phyloP scores from a whole-genome alignment of 2,888 invertebrate species.

The Leptopilina myrica region DNA sequence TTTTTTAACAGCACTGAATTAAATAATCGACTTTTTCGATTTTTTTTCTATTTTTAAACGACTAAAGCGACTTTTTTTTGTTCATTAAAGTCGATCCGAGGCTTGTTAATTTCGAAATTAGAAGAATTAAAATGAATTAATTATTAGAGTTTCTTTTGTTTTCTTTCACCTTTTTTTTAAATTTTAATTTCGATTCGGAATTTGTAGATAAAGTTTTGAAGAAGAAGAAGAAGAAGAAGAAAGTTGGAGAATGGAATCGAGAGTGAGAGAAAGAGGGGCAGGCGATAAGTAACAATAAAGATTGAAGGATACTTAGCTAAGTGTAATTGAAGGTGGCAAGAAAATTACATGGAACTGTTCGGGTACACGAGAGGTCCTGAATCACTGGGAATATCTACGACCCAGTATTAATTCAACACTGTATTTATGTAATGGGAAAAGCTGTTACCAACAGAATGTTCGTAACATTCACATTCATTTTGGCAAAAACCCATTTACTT shows the following conservation, averaged over 20 bases:
- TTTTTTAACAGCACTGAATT: too few relatives aligned
- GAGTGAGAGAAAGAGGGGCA: background rate
- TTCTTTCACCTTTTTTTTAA: background rate
- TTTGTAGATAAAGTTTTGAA: too few relatives aligned
- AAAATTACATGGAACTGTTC: conserved; percentile 13
- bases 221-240: too few relatives aligned
- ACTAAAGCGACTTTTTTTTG: too few relatives aligned
- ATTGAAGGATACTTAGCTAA: conserved; percentile 27
- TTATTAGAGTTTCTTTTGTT: background rate
- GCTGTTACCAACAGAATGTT: conserved; percentile 29
- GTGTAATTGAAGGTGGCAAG: conserved; percentile 18
- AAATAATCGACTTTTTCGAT: too few relatives aligned
- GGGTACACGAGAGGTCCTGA: conserved; percentile 11
- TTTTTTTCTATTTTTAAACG: too few relatives aligned
- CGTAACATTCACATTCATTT: conserved; percentile 25
- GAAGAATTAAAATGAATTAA: too few relatives aligned
- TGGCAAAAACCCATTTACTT: conserved; percentile 19
- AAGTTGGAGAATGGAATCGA: too few relatives aligned
- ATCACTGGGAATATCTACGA: conserved; percentile 18
- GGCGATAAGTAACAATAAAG: conserved; percentile 16
- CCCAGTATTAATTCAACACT: conserved; percentile 13
- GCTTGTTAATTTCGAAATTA: too few relatives aligned
- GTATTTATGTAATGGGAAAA: conserved; percentile 32
- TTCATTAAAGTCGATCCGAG: too few relatives aligned
- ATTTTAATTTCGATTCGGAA: too few relatives aligned